Evolutionary conservation across 1,140 invertebrate genomes (phyloP).

Genomic region (Gonioctena quinquepunctata): DNA sequence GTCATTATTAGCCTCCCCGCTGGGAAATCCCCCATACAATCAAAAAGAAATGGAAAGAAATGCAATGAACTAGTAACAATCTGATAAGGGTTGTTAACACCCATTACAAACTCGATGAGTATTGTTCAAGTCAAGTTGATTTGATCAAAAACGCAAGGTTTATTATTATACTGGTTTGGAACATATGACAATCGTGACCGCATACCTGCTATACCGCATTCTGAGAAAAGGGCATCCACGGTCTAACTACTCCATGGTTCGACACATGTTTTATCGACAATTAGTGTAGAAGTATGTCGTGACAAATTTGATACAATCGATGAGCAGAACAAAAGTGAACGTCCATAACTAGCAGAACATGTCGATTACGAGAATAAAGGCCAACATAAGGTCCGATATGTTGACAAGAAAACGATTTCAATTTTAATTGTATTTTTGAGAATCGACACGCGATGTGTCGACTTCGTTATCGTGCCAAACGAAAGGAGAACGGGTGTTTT

Average conservation of each 20-base stretch:
- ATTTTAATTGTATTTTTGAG: constrained; percentile 19
- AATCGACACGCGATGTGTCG: constrained; percentile 22
- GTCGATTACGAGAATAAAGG: constrained; percentile 16
- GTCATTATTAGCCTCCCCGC: too few species aligned
- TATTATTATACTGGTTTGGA: constrained; percentile 23
- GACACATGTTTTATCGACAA: constrained; percentile 43
- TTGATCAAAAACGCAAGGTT: constrained; percentile 20
- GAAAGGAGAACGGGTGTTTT: neutral
- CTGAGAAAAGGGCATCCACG: constrained; percentile 20
- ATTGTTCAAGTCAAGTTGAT: constrained; percentile 20
- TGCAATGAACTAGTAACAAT: constrained; percentile 16
- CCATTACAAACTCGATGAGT: constrained; percentile 15
- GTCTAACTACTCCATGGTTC: constrained; percentile 29
- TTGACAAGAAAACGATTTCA: constrained; percentile 41
- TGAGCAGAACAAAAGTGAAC: neutral
- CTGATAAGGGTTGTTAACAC: constrained; percentile 4
- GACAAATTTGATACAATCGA: constrained; percentile 31
- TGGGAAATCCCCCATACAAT: too few species aligned
- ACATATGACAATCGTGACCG: constrained; percentile 26
- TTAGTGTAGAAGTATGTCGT: constrained; percentile 41
- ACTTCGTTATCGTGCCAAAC: neutral
- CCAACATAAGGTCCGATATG: constrained; percentile 48
- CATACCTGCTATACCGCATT: constrained; percentile 18
- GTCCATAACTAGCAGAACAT: constrained; percentile 12
- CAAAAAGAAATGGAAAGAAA: constrained; percentile 11